Conservation (phyloP, 2,888 invertebrate species). For the Orgyia antiqua region DNA sequence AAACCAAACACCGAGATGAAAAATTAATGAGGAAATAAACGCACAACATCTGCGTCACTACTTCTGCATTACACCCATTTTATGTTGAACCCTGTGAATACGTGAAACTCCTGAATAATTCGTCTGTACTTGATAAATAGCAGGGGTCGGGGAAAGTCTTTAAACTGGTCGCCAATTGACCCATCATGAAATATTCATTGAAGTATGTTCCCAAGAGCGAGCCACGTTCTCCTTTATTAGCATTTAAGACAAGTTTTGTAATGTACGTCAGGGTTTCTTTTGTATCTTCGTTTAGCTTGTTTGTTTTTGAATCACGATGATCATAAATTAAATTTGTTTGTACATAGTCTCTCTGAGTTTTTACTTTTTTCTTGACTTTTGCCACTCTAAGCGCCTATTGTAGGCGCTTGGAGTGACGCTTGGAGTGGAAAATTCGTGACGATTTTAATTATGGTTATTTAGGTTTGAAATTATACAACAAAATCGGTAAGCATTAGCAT, state of each 20-base stretch:
- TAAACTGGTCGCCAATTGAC: constrained; percentile 37
- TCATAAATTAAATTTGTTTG: constrained; percentile 36
- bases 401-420: too few relatives aligned
- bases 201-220: constrained; percentile 35
- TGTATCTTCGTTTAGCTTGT: constrained; percentile 31
- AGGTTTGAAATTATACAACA: too few relatives aligned
- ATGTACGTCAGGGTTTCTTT: constrained; percentile 48
- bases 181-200: constrained; percentile 63
- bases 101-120: constrained; percentile 12
- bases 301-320: constrained; percentile 39
- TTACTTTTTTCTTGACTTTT: too few relatives aligned
- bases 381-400: too few relatives aligned
- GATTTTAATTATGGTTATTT: too few relatives aligned
- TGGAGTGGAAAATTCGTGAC: too few relatives aligned
- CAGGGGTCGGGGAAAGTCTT: constrained; percentile 27
- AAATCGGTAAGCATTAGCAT: too few relatives aligned
- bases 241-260: constrained; percentile 63
- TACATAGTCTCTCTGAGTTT: too few relatives aligned
- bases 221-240: constrained; percentile 58
- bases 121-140: constrained; percentile 13
- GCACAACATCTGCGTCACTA: constrained; percentile 54
- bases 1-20: constrained; percentile 47
- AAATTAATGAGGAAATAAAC: constrained; percentile 62
- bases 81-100: constrained; percentile 26
- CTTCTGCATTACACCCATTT: constrained; percentile 33